A percentile compares a stretch with the other conserved stretches of the same genome.
Evolutionary conservation across 2,797 vertebrate species (phyloP).

Genomic region (Alauda arvensis): DNA sequence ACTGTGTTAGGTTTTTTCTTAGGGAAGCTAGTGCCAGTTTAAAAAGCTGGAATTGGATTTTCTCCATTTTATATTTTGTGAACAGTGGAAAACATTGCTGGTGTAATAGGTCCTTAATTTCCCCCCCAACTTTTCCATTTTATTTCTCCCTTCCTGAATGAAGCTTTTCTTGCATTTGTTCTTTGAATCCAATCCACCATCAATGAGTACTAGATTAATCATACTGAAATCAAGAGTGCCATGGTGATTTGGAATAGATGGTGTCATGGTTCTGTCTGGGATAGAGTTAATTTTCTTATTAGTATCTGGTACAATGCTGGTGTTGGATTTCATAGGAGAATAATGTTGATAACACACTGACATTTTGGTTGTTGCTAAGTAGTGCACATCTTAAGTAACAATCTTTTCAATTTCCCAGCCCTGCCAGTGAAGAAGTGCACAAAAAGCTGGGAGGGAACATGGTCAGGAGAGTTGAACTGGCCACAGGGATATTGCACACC

Average conservation of each 20-base stretch:
- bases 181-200: not conserved
- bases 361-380: not conserved
- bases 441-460: not conserved
- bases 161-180: not conserved
- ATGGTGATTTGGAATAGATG: not conserved
- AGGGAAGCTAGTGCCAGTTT: not conserved
- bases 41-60: not conserved
- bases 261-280: not conserved
- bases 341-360: not conserved
- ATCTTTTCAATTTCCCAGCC: not conserved
- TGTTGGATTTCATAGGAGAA: not conserved
- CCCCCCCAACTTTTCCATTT: not conserved
- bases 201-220: not conserved
- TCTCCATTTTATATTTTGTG: not conserved
- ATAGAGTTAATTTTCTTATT: not conserved
- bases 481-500: not conserved
- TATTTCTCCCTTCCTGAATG: not conserved
- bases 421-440: not conserved
- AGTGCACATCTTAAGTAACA: not conserved
- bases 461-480: not conserved
- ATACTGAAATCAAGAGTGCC: not conserved
- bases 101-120: not conserved
- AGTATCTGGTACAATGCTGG: not conserved
- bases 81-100: not conserved
- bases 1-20: not conserved